Evolutionary conservation across 2,797 vertebrate genomes (phyloP).

Genomic region (Gambusia yucatana): DNA sequence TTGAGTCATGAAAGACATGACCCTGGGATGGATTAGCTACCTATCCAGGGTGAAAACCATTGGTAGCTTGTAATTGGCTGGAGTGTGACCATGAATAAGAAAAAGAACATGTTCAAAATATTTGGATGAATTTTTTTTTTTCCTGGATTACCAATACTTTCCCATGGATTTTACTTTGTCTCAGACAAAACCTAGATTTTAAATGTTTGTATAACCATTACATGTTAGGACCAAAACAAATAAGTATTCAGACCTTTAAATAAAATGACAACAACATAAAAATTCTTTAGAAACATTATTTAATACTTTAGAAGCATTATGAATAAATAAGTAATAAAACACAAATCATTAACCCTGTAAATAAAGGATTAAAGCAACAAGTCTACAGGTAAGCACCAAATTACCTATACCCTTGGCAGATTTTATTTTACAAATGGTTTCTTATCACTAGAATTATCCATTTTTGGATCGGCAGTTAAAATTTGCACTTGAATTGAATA

Average conservation of each 20-base stretch:
- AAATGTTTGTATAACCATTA: background rate
- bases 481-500: background rate
- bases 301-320: too few species aligned
- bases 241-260: background rate
- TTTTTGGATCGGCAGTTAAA: background rate
- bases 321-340: background rate
- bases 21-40: background rate
- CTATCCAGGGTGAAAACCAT: background rate
- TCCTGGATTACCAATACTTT: background rate
- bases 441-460: background rate
- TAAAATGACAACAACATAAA: background rate
- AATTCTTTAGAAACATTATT: background rate
- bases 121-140: background rate
- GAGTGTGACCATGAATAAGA: background rate
- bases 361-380: background rate
- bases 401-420: background rate
- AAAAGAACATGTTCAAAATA: background rate
- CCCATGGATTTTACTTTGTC: background rate
- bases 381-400: background rate
- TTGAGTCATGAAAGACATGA: background rate
- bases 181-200: background rate
- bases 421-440: background rate
- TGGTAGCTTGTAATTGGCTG: background rate
- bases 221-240: background rate
- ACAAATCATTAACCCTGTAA: background rate